Evolutionary conservation across 2,888 invertebrate species (phyloP), one percentile per base, ranked within the genome.

Genomic region (Synanthedon myopaeformis): DNA sequence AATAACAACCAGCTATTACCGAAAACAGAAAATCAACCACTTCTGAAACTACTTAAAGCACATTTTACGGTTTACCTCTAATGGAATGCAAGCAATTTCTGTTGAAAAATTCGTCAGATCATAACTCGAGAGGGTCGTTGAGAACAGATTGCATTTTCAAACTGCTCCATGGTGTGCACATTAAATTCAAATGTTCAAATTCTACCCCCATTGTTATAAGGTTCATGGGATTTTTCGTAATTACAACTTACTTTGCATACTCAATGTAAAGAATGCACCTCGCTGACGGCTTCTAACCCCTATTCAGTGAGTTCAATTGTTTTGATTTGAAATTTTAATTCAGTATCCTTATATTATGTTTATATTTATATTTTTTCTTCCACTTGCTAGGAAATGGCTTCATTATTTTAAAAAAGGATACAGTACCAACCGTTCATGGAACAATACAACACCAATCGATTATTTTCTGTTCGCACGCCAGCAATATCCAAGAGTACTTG

Each of bases 301-400:
- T 72, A 70, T 75, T 72, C 72, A 66, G 63, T 72, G 74, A 69
- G 68, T 76, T 82, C 82, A 82, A 86, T 85, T 84, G 83, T 86
- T 84, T 82, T 78, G 79, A 75, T 84, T 84, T 80, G 68, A 71
- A 76, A 74, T 73, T 75, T 69, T 62, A 35, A 35, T 35, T 6
- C 35, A 35, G 35, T 35, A 35, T 10, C 35, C 10, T 35, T 35
- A 35, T 35, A 35, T 35, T 23, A 23, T 23, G 5, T 5, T 35
- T 35, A 10, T 10, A 35, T 35, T 35, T 35, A 23, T 23, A 23
- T 23, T 23, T 23, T 23, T 23, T 23, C 23, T 23, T 23, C 23
- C 23, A 23, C 1, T 23, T 23, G 23, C 23, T 23, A 0, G 5
- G 23, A 23, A 23, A 23, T 23, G 1, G 23, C 23, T 23, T 23